These are phyloP conservation scores for Malacoraja senta DNA, from an alignment of 2,797 vertebrate species.

Conservation along the genomic window DNA sequence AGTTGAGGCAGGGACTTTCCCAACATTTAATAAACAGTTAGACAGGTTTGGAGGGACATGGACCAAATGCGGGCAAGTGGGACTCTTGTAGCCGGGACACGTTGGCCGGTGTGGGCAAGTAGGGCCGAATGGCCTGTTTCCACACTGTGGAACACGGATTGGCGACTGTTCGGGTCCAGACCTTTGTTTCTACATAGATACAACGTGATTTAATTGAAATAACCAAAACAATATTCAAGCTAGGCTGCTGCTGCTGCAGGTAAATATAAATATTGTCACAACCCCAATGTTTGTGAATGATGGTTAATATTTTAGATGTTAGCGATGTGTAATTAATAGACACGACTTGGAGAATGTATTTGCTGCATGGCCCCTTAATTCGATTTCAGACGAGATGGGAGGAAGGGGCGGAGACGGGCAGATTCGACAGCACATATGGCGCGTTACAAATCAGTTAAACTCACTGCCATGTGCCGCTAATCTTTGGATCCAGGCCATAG, in stretches of 20 bases:
- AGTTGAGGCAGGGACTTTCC: no score
- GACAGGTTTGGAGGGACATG: no score
- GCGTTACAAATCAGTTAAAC: constrained; percentile 22
- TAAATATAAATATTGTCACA: not conserved
- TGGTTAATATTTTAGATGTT: not conserved
- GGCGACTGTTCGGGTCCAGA: no score
- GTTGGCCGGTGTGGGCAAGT: no score
- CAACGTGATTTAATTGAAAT: not conserved
- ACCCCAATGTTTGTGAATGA: not conserved
- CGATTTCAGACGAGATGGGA: not conserved
- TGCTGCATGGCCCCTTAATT: not conserved
- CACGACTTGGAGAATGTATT: not conserved
- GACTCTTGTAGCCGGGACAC: no score
- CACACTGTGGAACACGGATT: no score
- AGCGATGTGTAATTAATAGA: not conserved
- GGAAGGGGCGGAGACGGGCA: constrained; percentile 34
- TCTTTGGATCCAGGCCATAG: not conserved
- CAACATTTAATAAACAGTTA: no score
- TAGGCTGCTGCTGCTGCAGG: not conserved
- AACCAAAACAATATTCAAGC: not conserved
- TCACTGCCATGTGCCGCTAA: constrained; percentile 15
- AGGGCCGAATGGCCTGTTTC: no score
- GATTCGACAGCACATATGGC: constrained; percentile 1
- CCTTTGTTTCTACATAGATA: no score
- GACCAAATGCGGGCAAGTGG: no score